Percentiles rank a stretch among this genome's conserved stretches.
Evolutionary conservation across 92 coral and sea anemone species (phyloP).

Genomic region (Ricordea florida): DNA sequence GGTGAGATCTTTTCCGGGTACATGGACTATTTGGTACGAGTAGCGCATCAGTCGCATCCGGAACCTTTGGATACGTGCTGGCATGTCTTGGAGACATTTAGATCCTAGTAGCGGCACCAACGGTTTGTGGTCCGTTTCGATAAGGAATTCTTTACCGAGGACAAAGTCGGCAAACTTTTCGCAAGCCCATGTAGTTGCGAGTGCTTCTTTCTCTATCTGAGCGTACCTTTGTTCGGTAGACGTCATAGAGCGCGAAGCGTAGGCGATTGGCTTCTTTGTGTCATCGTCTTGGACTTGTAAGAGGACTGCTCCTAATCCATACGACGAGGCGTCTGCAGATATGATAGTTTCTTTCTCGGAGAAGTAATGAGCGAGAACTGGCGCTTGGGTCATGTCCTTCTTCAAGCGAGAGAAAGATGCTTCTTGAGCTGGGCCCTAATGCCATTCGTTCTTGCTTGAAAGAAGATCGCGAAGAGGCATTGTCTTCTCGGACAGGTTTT

Average conservation of each 20-base stretch:
- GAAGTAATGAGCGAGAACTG: too few relatives aligned
- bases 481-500: too few relatives aligned
- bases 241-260: too few relatives aligned
- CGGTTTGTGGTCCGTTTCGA: constrained; percentile 39
- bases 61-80: constrained; percentile 57
- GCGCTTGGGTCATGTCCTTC: too few relatives aligned
- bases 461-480: too few relatives aligned
- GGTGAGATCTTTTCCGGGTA: constrained; percentile 48
- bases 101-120: constrained; percentile 34
- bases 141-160: constrained; percentile 27
- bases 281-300: too few relatives aligned
- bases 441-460: neutral
- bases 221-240: constrained; percentile 6
- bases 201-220: constrained; percentile 15
- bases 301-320: too few relatives aligned
- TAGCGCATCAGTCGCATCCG: constrained; percentile 56
- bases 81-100: constrained; percentile 31
- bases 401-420: too few relatives aligned
- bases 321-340: too few relatives aligned
- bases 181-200: constrained; percentile 20
- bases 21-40: constrained; percentile 33
- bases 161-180: constrained; percentile 22
- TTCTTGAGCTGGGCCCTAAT: too few relatives aligned
- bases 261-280: too few relatives aligned
- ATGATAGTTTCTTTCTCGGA: too few relatives aligned